These are phyloP conservation scores for Oncorhynchus nerka DNA, from an alignment of 2,113 vertebrate species.

Conservation along the genomic window DNA sequence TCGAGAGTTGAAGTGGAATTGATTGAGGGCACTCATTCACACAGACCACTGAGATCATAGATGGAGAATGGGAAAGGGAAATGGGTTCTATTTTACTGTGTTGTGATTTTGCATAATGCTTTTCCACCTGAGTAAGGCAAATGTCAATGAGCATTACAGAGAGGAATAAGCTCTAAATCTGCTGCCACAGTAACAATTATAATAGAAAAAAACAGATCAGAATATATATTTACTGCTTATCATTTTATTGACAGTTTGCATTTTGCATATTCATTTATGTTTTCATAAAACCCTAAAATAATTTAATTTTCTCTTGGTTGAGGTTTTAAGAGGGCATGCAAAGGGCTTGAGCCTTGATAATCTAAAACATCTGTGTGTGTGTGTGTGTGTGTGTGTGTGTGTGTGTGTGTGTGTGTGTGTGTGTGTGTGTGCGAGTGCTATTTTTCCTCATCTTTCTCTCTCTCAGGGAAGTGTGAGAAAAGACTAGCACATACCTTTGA, in stretches of 20 bases:
- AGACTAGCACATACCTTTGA: too few relatives aligned
- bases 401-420: not conserved
- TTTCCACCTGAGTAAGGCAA: not conserved
- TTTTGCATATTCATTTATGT: constrained; percentile 17
- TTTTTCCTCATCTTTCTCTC: too few relatives aligned
- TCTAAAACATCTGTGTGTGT: not conserved
- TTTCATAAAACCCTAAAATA: constrained; percentile 24
- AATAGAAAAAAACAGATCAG: not conserved
- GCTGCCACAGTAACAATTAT: constrained; percentile 23
- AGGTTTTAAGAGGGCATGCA: constrained; percentile 30
- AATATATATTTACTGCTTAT: not conserved
- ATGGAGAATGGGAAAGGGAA: not conserved
- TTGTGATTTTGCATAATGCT: not conserved
- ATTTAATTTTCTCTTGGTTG: not conserved
- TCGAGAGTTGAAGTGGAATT: too few relatives aligned
- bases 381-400: not conserved
- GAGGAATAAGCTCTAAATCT: constrained; percentile 27
- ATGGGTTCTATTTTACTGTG: not conserved
- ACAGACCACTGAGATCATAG: not conserved
- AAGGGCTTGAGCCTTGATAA: constrained; percentile 28
- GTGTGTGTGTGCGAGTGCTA: too few relatives aligned
- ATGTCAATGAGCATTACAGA: not conserved
- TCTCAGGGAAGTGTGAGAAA: too few relatives aligned
- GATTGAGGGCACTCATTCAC: too few relatives aligned
- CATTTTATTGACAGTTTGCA: not conserved